Percentiles rank a stretch among this genome's conserved stretches.
These are phyloP conservation scores for Metalampra italica DNA, from an alignment of 2,888 invertebrate species.

Conservation along the genomic window DNA sequence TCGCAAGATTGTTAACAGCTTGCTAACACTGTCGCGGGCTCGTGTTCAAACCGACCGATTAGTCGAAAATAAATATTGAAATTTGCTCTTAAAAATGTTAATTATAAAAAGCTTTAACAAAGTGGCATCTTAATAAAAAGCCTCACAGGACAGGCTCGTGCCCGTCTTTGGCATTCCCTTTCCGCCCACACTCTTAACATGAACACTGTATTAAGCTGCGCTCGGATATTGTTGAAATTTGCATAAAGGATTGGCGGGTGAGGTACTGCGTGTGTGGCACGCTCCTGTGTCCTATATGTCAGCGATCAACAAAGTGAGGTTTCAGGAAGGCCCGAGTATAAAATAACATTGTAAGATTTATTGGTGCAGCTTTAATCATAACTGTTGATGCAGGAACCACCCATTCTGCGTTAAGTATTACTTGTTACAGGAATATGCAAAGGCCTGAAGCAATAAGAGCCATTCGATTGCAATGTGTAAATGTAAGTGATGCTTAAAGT, in stretches of 20 bases:
- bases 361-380: too few species aligned
- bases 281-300: constrained; percentile 40
- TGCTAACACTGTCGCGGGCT: constrained; percentile 23
- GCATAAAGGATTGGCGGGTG: constrained; percentile 60
- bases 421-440: constrained; percentile 28
- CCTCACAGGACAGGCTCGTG: constrained; percentile 7
- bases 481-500: constrained; percentile 18
- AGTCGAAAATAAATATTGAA: constrained; percentile 16
- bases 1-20: constrained; percentile 57
- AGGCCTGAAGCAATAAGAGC: constrained; percentile 28
- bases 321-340: constrained; percentile 54
- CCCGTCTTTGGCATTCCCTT: constrained; percentile 14
- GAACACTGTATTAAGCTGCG: constrained; percentile 51
- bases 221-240: constrained; percentile 52
- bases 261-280: constrained; percentile 50
- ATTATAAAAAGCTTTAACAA: constrained; percentile 17
- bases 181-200: constrained; percentile 31
- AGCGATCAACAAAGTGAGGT: constrained; percentile 49
- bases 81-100: constrained; percentile 15
- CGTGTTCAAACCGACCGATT: constrained; percentile 24
- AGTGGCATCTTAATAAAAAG: constrained; percentile 20
- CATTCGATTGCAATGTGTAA: constrained; percentile 30
- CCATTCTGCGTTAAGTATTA: too few species aligned
- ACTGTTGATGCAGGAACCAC: too few species aligned
- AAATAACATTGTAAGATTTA: background rate